These are phyloP conservation scores for Trinectes maculatus DNA, from an alignment of 2,113 vertebrate species.

Conservation along the genomic window DNA sequence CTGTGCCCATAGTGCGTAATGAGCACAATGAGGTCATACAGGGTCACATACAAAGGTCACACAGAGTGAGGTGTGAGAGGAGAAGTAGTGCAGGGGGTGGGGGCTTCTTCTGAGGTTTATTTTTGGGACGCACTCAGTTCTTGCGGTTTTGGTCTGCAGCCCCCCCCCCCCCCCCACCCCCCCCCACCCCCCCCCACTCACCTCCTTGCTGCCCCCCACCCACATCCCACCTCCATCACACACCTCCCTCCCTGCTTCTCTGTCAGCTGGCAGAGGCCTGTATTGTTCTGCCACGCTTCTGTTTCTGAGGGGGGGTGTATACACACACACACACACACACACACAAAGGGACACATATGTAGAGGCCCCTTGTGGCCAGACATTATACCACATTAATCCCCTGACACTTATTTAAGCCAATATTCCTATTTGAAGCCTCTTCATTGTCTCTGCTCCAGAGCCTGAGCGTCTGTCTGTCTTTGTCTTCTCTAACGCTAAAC, in stretches of 20 bases:
- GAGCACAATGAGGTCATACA: too few relatives aligned
- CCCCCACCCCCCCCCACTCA: background rate
- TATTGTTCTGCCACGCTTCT: conserved; percentile 71
- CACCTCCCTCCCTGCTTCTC: conserved; percentile 33
- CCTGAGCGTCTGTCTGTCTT: conserved; percentile 51
- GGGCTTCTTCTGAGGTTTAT: conserved; percentile 53
- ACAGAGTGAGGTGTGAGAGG: background rate
- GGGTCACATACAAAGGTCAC: conserved; percentile 6
- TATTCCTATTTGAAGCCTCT: conserved; percentile 48
- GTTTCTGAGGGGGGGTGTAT: conserved; percentile 37
- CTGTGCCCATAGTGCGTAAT: too few relatives aligned
- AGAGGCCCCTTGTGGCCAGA: conserved; percentile 51
- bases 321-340: conserved; percentile 28
- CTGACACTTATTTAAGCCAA: conserved; percentile 61
- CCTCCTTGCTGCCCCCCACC: conserved; percentile 6
- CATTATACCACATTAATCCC: conserved; percentile 66
- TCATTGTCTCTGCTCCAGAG: conserved; percentile 11
- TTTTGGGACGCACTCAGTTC: conserved; percentile 52
- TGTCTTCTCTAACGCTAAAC: background rate
- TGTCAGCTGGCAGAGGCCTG: conserved; percentile 63
- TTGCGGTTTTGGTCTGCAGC: conserved; percentile 7
- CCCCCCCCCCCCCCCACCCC: background rate
- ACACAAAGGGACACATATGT: conserved; percentile 32
- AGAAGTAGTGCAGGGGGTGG: background rate
- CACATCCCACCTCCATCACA: background rate